Evolutionary conservation across 2,888 invertebrate genomes (phyloP), one percentile per base, ranked within the genome.

Genomic region (Drosophila conformis): DNA sequence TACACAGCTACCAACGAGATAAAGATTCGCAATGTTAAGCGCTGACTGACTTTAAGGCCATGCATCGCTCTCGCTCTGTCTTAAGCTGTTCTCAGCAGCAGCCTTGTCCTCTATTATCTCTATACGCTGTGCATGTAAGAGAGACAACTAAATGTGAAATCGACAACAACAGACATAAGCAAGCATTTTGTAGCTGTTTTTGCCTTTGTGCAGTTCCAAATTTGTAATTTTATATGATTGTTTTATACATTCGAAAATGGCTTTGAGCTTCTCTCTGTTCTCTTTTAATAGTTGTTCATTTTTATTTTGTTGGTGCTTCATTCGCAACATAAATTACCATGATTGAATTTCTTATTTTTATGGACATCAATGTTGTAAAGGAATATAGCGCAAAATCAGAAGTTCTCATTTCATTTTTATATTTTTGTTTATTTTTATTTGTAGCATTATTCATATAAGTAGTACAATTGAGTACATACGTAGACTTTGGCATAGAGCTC

Each of bases 341-440:
- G 11, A 13, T 42, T 42, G 2, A 42, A 36, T 6, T 7, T 21
- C 21, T 42, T 21, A 21, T 1, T 13, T 42, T 7, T 13, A 21
- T 6, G 21, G 11, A 21, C 2, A 21, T 11, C 3, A 21, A 2
- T 13, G 6, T 13, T 13, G 7, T 21, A 8, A 46, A 1, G 21
- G 4, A 25, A 46, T 46, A 4, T 15, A 8, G 25, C 15, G 4
- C 25, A 46, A 46, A 25, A 46, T 25, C 46, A 4, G 15, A 46
- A 46, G 15, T 46, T 25, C 15, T 25, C 25, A 46, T 46, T 46
- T 46, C 4, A 46, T 15, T 46, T 25, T 8, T 25, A 25, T 68
- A 42, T 42, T 69, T 75, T 75, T 75, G 15, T 68, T 33, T 5
- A 59, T 35, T 78, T 78, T 80, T 78, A 75, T 80, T 78, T 46